These are phyloP conservation scores for Athrips mouffetella DNA, from an alignment of 2,888 invertebrate species.

Conservation along the genomic window DNA sequence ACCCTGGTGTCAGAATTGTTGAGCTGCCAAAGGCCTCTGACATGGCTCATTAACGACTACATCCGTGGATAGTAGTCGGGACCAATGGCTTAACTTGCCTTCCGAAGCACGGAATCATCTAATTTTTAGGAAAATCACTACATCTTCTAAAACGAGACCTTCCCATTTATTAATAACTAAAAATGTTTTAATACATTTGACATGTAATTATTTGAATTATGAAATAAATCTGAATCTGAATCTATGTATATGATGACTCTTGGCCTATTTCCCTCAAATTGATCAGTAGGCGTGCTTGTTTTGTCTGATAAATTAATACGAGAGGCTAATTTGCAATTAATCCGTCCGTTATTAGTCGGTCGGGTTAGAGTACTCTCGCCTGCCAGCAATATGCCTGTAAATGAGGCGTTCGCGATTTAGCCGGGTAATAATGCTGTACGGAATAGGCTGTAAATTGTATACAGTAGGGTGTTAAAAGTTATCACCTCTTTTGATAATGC, in stretches of 20 bases:
- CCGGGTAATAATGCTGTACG: neutral
- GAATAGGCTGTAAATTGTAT: neutral
- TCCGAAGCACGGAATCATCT: no score
- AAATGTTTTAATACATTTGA: no score
- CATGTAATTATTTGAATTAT: no score
- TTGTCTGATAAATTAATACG: slow-evolving; percentile 28
- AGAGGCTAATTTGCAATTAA: slow-evolving; percentile 37
- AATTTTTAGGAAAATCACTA: no score
- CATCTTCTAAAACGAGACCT: no score
- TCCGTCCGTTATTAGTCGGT: slow-evolving; percentile 35
- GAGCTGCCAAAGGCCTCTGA: no score
- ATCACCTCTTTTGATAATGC: neutral
- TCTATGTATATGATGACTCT: slow-evolving; percentile 16
- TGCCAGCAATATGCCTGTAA: slow-evolving; percentile 12
- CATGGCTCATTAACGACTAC: no score
- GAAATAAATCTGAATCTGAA: neutral
- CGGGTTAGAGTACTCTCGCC: slow-evolving; percentile 24
- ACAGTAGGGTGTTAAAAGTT: neutral
- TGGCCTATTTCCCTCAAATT: slow-evolving; percentile 20
- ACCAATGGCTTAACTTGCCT: no score
- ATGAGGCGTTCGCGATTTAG: slow-evolving; percentile 3
- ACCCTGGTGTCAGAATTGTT: no score
- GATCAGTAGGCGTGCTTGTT: slow-evolving; percentile 26
- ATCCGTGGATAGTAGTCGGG: no score
- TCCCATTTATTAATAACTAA: no score